Conservation (phyloP, 2,113 vertebrate genomes). For the Albula glossodonta region DNA sequence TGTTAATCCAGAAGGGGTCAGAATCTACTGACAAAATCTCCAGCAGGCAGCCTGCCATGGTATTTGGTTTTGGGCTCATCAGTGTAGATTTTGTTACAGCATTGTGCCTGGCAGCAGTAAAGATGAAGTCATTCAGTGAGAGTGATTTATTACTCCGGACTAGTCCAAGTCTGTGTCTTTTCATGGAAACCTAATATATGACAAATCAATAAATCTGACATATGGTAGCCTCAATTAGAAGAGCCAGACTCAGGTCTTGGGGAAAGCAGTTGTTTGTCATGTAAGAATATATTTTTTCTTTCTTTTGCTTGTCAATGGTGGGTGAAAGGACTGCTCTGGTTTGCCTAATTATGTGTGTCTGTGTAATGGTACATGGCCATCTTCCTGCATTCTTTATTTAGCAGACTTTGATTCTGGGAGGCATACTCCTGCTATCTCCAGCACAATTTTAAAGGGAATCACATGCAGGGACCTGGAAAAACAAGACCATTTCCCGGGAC, state of each 20-base stretch:
- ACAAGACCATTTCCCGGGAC: background rate
- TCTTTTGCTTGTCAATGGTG: background rate
- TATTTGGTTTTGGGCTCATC: background rate
- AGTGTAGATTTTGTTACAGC: background rate
- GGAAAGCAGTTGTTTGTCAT: background rate
- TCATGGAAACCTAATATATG: background rate
- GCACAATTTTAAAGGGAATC: background rate
- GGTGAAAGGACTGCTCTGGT: background rate
- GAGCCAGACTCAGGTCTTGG: background rate
- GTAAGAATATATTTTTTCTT: background rate
- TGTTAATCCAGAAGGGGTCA: too few species aligned
- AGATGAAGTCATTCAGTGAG: background rate
- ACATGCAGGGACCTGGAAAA: background rate
- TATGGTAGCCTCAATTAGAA: background rate
- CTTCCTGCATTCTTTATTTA: background rate
- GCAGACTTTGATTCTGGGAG: background rate
- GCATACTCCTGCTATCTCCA: background rate
- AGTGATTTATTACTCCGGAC: background rate
- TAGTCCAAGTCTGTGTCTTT: background rate
- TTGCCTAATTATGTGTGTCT: background rate
- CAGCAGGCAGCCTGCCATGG: background rate
- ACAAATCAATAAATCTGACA: background rate
- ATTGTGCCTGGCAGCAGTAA: background rate
- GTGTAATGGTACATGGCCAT: background rate
- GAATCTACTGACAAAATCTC: background rate